Base-by-base conservation (phyloP, 1,140 invertebrate genomes). In the Scaptomyza hsui region DNA sequence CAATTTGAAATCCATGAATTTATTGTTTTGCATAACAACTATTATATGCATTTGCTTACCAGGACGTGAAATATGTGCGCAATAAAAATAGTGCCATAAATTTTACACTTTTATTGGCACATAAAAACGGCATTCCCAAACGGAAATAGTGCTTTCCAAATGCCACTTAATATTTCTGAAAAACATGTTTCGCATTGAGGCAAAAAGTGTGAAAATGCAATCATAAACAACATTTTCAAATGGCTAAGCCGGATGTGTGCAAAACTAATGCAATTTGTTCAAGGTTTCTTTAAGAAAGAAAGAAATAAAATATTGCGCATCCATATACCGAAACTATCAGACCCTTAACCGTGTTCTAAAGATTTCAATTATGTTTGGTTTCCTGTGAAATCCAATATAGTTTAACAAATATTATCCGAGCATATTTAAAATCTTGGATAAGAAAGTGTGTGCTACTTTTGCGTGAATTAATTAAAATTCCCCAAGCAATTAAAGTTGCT, bases 221-320 rank as follows among this genome's bases (percentile, higher is more conserved):
- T 48, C 72, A 52, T 70, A 80, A 79, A 85, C 59, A 13, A 45
- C 51, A 70, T 32, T 63, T 52, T 39, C 44, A 47, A 72, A 76
- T 61, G 44, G 72, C 13, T 24, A n/a, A 15, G 29, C 45, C 35
- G 65, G 39, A 75, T 57, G 65, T 77, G 73, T 49, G 73, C 69
- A 48, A 57, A 80, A 86, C 72, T 77, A 85, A 85, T 80, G 81
- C 81, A 77, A 78, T 86, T 85, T 75, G 69, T 73, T 45, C 7
- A 24, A 24, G n/a, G 24, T 16, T 18, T 21, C 19, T 19, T 12
- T 26, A 35, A 47, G 21, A 48, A 19, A 42, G 26, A 16, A 9
- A 16, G 48, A 32, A 60, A 44, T 37, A 13, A 41, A 24, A 12
- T 24, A 3, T 5, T 0, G 4, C 10, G 21, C 26, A 42, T 53